Evolutionary conservation across 2,113 vertebrate species (phyloP).

Genomic region (Epinephelus lanceolatus): DNA sequence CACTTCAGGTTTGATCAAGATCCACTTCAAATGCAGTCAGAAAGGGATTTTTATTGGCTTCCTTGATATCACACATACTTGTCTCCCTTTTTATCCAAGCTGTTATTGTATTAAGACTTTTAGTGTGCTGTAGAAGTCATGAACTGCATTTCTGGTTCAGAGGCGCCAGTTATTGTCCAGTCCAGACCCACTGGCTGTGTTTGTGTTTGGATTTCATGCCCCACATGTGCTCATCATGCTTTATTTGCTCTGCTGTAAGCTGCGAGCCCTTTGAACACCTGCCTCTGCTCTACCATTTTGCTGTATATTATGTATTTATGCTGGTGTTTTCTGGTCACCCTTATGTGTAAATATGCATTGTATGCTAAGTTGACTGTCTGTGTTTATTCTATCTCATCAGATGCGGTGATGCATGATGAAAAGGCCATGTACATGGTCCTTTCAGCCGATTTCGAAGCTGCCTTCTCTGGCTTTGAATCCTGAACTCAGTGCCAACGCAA

Average conservation of each 20-base stretch:
- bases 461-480: not conserved
- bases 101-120: not conserved
- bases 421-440: not conserved
- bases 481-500: not conserved
- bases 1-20: conserved; percentile 36
- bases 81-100: not conserved
- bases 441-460: not conserved
- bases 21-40: not conserved
- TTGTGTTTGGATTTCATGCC: conserved; percentile 48
- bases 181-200: conserved; percentile 12
- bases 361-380: not conserved
- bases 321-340: not conserved
- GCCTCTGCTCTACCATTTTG: conserved; percentile 28
- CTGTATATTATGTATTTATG: conserved; percentile 16
- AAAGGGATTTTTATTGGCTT: conserved; percentile 1
- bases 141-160: not conserved
- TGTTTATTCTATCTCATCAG: not conserved
- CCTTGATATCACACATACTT: not conserved
- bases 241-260: conserved; percentile 33
- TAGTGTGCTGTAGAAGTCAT: not conserved
- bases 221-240: conserved; percentile 53
- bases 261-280: conserved; percentile 23
- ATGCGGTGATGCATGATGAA: conserved; percentile 30
- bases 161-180: conserved; percentile 8
- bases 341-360: conserved; percentile 19